A percentile compares a stretch with the other conserved stretches of the same genome.
phyloP scores from a whole-genome alignment of 2,113 vertebrate species.

The Setophaga kirtlandii region DNA sequence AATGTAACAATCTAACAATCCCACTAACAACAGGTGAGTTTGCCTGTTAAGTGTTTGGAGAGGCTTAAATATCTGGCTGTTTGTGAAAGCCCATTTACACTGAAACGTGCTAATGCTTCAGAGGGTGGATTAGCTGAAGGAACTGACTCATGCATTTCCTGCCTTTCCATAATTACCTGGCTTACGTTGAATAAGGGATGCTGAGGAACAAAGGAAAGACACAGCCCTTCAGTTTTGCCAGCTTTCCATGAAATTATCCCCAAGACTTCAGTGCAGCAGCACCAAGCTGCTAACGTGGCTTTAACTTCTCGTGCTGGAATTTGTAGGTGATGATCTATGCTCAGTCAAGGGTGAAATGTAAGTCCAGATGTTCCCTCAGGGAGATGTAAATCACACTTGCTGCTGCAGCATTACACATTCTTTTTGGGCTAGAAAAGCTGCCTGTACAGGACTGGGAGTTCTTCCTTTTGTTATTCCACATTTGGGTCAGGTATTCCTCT shows the following conservation, averaged over 20 bases:
- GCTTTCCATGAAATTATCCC: constrained; percentile 19
- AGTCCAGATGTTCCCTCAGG: background rate
- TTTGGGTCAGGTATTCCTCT: background rate
- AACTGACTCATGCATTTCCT: constrained; percentile 11
- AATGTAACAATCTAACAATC: constrained; percentile 22
- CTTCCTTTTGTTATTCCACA: background rate
- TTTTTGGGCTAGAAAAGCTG: background rate
- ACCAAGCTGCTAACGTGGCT: background rate
- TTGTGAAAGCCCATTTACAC: constrained; percentile 8
- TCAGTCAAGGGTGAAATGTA: background rate
- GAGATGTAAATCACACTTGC: background rate
- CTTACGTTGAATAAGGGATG: background rate
- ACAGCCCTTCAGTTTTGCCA: background rate
- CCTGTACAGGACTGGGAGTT: background rate
- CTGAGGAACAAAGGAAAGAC: background rate
- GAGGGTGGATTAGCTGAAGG: constrained; percentile 12
- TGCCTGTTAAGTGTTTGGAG: constrained; percentile 9
- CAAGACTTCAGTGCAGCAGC: background rate
- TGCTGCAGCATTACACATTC: background rate
- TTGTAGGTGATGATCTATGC: background rate
- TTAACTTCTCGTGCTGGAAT: background rate
- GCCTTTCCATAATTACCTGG: constrained; percentile 17
- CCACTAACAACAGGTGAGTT: constrained; percentile 19
- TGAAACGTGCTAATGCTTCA: constrained; percentile 8
- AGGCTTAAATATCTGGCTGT: background rate